These are phyloP conservation scores for Drosophila siamana DNA, from an alignment of 2,888 invertebrate genomes.

Conservation along the genomic window DNA sequence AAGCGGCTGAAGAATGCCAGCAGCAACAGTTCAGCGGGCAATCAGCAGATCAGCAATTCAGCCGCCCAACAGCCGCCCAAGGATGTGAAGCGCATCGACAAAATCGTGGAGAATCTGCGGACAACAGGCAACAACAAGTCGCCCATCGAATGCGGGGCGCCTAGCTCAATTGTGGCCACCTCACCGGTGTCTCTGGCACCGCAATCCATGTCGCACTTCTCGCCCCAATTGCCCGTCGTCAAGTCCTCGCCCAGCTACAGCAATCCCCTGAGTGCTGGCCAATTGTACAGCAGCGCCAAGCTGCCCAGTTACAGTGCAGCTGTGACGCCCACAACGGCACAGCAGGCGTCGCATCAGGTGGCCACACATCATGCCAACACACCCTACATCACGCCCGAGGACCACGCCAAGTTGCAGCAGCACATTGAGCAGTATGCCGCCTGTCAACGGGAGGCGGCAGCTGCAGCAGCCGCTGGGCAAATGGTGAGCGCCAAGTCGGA, in stretches of 20 bases:
- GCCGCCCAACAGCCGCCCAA: conserved; percentile 67
- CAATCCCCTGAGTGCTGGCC: conserved; percentile 44
- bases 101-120: conserved; percentile 84
- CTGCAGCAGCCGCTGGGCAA: conserved; percentile 45
- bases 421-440: conserved; percentile 80
- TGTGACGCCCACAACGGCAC: conserved; percentile 61
- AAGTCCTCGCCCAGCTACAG: conserved; percentile 65
- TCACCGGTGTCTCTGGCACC: conserved; percentile 65
- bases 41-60: conserved; percentile 11
- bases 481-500: conserved; percentile 69
- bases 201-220: conserved; percentile 69
- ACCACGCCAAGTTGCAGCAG: conserved; percentile 74
- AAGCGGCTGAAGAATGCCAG: conserved; percentile 70
- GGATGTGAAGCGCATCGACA: conserved; percentile 85
- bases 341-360: conserved; percentile 66
- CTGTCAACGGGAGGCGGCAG: conserved; percentile 71
- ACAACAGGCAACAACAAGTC: conserved; percentile 53
- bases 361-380: conserved; percentile 53
- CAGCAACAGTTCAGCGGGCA: conserved; percentile 5
- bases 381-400: conserved; percentile 73
- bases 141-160: conserved; percentile 62
- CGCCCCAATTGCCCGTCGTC: conserved; percentile 71
- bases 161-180: conserved; percentile 67
- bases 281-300: conserved; percentile 63
- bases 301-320: conserved; percentile 57